Evolutionary conservation across 2,888 invertebrate species (phyloP), one percentile per base, ranked within the genome.

Genomic region (Yponomeuta evonymella): DNA sequence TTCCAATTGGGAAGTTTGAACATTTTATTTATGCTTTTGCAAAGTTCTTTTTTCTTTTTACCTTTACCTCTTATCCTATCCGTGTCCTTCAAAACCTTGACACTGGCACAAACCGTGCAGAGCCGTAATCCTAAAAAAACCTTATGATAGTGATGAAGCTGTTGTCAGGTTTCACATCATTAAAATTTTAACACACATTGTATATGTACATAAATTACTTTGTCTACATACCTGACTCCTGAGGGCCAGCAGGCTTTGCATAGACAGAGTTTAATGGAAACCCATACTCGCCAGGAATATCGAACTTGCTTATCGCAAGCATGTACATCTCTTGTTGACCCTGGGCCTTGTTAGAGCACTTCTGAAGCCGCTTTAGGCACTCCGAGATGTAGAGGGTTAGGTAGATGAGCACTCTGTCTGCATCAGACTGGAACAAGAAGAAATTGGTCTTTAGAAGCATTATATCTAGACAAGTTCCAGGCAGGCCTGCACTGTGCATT

Each of bases 251-350:
- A 29, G 99, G 98, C 82, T 96, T 98, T 0, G 96, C 96, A 88
- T 98, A 99, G 70, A 99, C 98, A 12, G 98, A 96, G 89, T 99
- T 99, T 23, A 99, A 92, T 1, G 99, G 99, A 84, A 99, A 99
- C 0, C 97, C 97, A 15, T 95, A 81, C 76, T 99, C 99, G 11
- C 99, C 99, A 8, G 99, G 99, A 79, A 99, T 96, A 83, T 98
- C 98, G 87, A 99, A 98, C 81, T 96, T 96, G 0, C 97, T 96
- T 79, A 98, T 96, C 1, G 99, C 99, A 78, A 99, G 92, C 74
- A 98, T 95, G 83, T 98, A 98, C 97, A 99, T 97, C 85, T 99
- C 99, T 82, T 98, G 98, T 76, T 95, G 94, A 0, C 97, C 99
- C 86, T 98, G 97, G 78, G 94, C 95, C 85, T 97, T 98, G 77